phyloP scores from a whole-genome alignment of 1,140 invertebrate species.

The Oreohelix idahoensis region DNA sequence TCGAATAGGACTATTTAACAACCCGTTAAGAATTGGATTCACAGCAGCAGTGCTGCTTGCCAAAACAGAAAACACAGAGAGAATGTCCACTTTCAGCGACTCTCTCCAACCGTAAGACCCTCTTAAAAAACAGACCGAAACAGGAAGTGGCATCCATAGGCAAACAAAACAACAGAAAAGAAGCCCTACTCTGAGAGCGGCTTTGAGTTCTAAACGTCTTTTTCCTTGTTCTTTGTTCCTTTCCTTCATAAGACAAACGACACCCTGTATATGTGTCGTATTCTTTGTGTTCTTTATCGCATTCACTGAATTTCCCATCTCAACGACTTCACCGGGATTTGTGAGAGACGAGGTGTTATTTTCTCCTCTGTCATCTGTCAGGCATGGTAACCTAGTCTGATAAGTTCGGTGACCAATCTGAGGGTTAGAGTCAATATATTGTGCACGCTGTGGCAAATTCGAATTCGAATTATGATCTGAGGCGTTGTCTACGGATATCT shows the following conservation, averaged over 20 bases:
- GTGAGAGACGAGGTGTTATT: too few species aligned
- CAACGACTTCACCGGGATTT: constrained; percentile 43
- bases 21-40: constrained; percentile 40
- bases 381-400: too few species aligned
- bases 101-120: not conserved
- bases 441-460: too few species aligned
- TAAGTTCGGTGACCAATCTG: too few species aligned
- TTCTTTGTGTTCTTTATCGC: not conserved
- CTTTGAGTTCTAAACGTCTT: constrained; percentile 45
- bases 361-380: too few species aligned
- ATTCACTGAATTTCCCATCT: constrained; percentile 46
- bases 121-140: constrained; percentile 27
- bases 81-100: not conserved
- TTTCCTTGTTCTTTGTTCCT: constrained; percentile 47
- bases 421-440: too few species aligned
- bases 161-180: constrained; percentile 44
- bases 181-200: constrained; percentile 49
- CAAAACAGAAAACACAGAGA: constrained; percentile 25
- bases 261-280: constrained; percentile 31
- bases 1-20: constrained; percentile 35
- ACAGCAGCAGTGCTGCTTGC: constrained; percentile 29
- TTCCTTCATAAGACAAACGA: constrained; percentile 49
- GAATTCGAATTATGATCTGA: too few species aligned
- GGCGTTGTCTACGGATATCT: too few species aligned
- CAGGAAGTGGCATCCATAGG: constrained; percentile 48